Evolutionary conservation across 92 coral and sea anemone genomes (phyloP).

Genomic region (Parazoanthus swiftii): DNA sequence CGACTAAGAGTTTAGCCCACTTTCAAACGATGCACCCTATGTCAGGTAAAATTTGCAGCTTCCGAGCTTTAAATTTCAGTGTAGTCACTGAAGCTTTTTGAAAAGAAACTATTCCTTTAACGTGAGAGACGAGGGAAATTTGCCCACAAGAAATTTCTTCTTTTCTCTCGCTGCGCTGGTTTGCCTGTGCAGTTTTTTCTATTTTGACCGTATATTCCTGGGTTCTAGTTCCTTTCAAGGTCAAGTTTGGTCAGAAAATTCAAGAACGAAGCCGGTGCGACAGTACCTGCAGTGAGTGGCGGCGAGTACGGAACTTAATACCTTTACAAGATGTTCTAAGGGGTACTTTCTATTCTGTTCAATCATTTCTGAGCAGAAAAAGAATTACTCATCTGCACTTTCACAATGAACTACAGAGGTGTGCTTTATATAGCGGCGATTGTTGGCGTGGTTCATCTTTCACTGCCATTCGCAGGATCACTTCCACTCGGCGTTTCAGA

Average conservation of each 20-base stretch:
- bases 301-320: neutral
- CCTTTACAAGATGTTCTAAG: no score
- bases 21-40: no score
- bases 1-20: no score
- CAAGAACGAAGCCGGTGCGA: neutral
- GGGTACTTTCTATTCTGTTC: neutral
- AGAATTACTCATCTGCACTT: neutral
- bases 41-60: no score
- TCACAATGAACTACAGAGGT: conserved; percentile 2
- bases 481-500: conserved; percentile 15
- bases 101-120: no score
- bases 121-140: no score
- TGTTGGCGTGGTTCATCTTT: neutral
- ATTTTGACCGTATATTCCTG: neutral
- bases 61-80: no score
- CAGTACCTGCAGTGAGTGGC: neutral
- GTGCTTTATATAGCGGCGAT: neutral
- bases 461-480: neutral
- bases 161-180: no score
- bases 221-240: conserved; percentile 19
- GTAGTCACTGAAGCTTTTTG: no score
- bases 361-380: neutral
- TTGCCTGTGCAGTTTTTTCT: no score
- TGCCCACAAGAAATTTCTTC: no score
- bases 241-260: neutral